Conservation (phyloP, 1,140 invertebrate species). For the Trichoplusia ni region DNA sequence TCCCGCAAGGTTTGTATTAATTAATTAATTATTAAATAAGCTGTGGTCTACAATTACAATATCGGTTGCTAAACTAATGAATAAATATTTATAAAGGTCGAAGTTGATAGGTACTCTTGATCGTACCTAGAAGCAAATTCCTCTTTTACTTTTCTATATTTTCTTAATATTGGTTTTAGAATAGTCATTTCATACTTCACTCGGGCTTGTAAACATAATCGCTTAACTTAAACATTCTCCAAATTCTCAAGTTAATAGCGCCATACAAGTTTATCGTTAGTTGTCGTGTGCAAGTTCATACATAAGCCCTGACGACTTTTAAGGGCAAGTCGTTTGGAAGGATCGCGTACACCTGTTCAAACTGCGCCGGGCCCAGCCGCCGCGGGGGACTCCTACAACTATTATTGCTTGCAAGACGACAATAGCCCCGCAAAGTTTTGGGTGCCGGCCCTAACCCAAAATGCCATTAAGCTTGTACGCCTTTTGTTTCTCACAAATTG, state of each 20-base stretch:
- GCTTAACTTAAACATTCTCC: no score
- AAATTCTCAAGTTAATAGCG: neutral
- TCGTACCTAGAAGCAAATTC: no score
- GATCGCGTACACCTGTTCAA: conserved; percentile 26
- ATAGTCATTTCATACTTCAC: no score
- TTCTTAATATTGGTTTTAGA: no score
- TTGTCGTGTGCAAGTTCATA: neutral
- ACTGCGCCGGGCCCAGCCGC: conserved; percentile 28
- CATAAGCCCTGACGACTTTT: conserved; percentile 18
- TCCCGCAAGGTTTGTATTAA: no score
- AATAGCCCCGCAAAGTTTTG: conserved; percentile 19
- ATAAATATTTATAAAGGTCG: no score
- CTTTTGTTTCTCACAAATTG: conserved; percentile 30
- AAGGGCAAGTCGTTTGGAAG: conserved; percentile 36
- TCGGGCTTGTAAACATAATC: no score
- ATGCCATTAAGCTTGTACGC: conserved; percentile 21
- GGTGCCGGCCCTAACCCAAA: conserved; percentile 31
- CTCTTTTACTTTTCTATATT: no score
- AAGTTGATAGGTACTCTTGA: no score
- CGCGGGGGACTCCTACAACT: conserved; percentile 35
- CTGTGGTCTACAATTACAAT: no score
- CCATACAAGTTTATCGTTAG: neutral
- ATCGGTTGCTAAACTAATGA: no score
- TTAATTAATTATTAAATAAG: no score
- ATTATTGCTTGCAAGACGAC: conserved; percentile 37